A percentile compares a stretch with the other conserved stretches of the same genome.
These are phyloP conservation scores for Neoarius graeffei DNA, from an alignment of 2,113 vertebrate genomes.

Conservation along the genomic window DNA sequence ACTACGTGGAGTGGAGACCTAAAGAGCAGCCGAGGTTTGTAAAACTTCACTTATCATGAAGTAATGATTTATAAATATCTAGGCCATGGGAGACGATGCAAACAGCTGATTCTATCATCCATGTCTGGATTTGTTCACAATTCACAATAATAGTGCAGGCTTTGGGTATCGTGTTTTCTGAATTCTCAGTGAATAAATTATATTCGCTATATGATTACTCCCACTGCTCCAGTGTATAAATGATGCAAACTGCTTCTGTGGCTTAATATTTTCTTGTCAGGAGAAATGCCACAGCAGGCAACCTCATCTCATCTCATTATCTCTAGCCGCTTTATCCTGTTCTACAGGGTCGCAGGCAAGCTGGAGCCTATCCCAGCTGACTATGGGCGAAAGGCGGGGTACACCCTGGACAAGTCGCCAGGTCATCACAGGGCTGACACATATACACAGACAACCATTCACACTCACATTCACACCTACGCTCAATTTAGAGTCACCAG, in stretches of 20 bases:
- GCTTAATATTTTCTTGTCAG: not conserved
- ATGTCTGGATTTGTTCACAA: not conserved
- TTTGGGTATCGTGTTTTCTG: not conserved
- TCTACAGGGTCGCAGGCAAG: too few species aligned
- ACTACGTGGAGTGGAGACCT: conserved; percentile 88
- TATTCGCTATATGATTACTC: not conserved
- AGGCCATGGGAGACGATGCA: not conserved
- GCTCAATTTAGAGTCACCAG: too few species aligned
- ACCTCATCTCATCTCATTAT: not conserved
- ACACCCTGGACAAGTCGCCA: too few species aligned
- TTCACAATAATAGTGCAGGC: not conserved
- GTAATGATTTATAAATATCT: not conserved
- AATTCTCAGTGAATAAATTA: not conserved
- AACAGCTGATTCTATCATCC: not conserved
- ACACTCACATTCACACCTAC: too few species aligned
- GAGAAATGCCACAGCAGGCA: not conserved
- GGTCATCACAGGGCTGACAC: too few species aligned
- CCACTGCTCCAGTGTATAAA: not conserved
- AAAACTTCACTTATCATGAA: not conserved
- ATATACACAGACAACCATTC: too few species aligned
- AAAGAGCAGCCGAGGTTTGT: conserved; percentile 81
- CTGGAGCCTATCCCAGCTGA: too few species aligned
- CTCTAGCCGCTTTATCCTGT: too few species aligned
- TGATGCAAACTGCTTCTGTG: not conserved
- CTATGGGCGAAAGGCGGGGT: too few species aligned